Percentiles rank a stretch among this genome's conserved stretches.
phyloP scores from a whole-genome alignment of 2,113 vertebrate genomes.

The Anolis carolinensis region DNA sequence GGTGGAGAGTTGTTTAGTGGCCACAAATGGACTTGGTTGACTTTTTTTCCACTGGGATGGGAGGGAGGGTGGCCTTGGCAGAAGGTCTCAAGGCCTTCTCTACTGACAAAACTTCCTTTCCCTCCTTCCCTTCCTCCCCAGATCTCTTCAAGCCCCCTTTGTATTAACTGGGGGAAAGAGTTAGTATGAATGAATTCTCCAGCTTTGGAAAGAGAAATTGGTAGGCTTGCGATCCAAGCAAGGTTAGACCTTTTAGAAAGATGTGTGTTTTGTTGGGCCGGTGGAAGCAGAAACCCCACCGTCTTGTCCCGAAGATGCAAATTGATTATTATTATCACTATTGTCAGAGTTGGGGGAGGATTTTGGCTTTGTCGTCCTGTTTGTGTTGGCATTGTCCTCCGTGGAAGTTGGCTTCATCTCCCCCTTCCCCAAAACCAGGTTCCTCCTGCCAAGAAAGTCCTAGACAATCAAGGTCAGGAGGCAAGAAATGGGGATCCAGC shows the following conservation, averaged over 20 bases:
- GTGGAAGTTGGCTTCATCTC: fast-evolving
- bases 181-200: background rate
- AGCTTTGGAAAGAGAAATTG: background rate
- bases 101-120: background rate
- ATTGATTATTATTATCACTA: fast-evolving
- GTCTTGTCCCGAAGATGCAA: too few relatives aligned
- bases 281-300: too few relatives aligned
- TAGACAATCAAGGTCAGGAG: background rate
- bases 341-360: too few relatives aligned
- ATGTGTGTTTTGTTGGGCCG: background rate
- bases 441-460: background rate
- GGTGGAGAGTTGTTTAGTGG: background rate
- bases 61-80: background rate
- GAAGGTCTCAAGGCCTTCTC: background rate
- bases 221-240: too few relatives aligned
- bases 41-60: background rate
- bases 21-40: background rate
- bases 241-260: background rate
- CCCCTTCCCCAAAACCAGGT: too few relatives aligned
- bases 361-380: background rate
- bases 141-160: fast-evolving
- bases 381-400: background rate
- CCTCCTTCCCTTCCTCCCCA: background rate
- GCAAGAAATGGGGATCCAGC: background rate
- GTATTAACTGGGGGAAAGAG: background rate